Base-by-base conservation (phyloP, 2,113 vertebrate species). In the Calonectris borealis region DNA sequence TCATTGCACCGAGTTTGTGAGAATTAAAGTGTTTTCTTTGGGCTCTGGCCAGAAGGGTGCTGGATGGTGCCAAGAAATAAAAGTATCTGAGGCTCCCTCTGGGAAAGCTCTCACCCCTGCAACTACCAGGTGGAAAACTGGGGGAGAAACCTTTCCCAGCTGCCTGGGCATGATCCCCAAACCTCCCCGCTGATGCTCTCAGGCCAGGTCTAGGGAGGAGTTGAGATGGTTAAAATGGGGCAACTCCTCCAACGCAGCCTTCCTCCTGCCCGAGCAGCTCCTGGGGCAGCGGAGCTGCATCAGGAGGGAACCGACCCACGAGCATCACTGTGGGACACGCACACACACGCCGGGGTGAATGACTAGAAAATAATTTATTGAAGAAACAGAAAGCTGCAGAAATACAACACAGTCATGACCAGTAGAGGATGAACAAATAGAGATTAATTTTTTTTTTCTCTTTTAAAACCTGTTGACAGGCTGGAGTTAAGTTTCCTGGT, bases 341-440 rank as follows among this genome's bases (percentile, higher is more conserved):
- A 21, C 36, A 21, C 62, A 46, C 68, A 55, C 40, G 1, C 79
- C 62, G 11, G 76, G 73, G 51, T 96, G 96, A 97, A 95, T 98
- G 98, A 97, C 97, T 98, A 97, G 96, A 98, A 98, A 98, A 98
- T 98, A 98, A 98, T 98, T 98, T 98, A 98, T 98, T 98, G 97
- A 98, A 97, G 97, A 97, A 98, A 98, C 97, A 96, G 90, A 98
- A 98, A 98, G 95, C 97, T 96, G 96, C 97, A 97, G 95, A 97
- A 98, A 98, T 97, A 98, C 98, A 98, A 97, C 98, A 98, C 97
- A 97, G 96, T 96, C 95, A 96, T 97, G 96, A 97, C 96, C 96
- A 96, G 97, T 93, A 97, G 93, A 97, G 91, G 95, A 97, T 92
- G 97, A 88, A 97, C 97, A 97, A 96, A 96, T 91, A 94, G 93